Evolutionary conservation across 1,140 invertebrate species (phyloP).

Genomic region (Eciton burchellii): DNA sequence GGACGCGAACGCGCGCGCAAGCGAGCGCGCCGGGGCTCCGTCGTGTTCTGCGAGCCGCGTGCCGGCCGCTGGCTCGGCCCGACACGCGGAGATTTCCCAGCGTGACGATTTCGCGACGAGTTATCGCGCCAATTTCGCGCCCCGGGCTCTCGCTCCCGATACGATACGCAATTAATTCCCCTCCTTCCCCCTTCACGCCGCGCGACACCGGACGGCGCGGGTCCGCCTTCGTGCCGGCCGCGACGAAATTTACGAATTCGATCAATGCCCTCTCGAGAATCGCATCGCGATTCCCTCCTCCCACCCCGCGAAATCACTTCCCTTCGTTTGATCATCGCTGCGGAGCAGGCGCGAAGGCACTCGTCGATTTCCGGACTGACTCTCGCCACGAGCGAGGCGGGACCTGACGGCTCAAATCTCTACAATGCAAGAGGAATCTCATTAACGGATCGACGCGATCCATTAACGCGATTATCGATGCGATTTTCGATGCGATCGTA

Average conservation of each 20-base stretch:
- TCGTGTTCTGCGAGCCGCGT: conserved; percentile 61
- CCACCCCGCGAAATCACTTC: background rate
- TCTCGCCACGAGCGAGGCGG: no score
- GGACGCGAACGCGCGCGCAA: conserved; percentile 80
- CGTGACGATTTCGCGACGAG: conserved; percentile 66
- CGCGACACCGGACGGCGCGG: conserved; percentile 28
- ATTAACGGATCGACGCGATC: background rate
- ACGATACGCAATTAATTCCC: conserved; percentile 68
- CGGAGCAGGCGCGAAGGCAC: background rate
- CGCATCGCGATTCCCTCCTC: background rate
- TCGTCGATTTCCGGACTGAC: background rate
- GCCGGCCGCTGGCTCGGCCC: conserved; percentile 13
- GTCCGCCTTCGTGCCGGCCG: background rate
- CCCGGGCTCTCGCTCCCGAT: conserved; percentile 47
- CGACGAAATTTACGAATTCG: conserved; percentile 60
- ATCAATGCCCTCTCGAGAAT: conserved; percentile 36
- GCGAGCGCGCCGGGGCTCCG: conserved; percentile 65
- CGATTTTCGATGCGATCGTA: background rate
- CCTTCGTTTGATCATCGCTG: background rate
- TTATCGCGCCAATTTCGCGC: conserved; percentile 66
- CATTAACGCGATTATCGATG: conserved; percentile 22
- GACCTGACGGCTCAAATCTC: no score
- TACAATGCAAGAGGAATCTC: background rate
- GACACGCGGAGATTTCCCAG: conserved; percentile 64
- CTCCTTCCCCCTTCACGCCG: conserved; percentile 62